A percentile compares a stretch with the other conserved stretches of the same genome.
Conservation (phyloP, 2,888 invertebrate genomes). For the Rotaria socialis region DNA sequence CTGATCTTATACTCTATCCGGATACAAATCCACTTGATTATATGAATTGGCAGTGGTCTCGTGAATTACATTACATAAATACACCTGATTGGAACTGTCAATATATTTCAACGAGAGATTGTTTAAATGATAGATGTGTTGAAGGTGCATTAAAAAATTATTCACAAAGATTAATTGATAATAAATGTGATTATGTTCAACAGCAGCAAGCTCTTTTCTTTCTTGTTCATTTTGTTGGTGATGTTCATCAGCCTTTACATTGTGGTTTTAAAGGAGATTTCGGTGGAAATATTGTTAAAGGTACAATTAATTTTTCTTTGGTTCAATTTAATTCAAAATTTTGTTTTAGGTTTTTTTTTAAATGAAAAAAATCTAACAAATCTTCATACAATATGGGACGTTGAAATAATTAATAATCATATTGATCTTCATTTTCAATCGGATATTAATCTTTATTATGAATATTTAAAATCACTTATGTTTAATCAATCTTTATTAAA, state of each 20-base stretch:
- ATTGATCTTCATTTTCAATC: background rate
- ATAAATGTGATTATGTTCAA: background rate
- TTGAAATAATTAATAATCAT: background rate
- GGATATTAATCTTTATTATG: background rate
- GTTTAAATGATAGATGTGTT: background rate
- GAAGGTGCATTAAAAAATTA: background rate
- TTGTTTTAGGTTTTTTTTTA: background rate
- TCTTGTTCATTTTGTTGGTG: background rate
- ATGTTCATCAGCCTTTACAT: background rate
- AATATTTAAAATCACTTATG: background rate
- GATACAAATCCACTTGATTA: background rate
- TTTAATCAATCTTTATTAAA: background rate
- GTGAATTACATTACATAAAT: background rate
- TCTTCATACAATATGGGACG: background rate
- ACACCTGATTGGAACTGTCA: background rate
- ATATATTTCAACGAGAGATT: background rate
- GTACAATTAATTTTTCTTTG: background rate
- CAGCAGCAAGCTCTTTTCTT: background rate
- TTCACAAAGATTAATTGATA: background rate
- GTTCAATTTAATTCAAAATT: background rate
- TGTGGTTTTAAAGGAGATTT: background rate
- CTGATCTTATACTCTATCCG: background rate
- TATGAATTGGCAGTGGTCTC: background rate
- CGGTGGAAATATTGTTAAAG: background rate
- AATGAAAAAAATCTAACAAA: background rate